Evolutionary conservation across 2,113 vertebrate genomes (phyloP), one percentile per base, ranked within the genome.

Genomic region (Carettochelys insculpta): DNA sequence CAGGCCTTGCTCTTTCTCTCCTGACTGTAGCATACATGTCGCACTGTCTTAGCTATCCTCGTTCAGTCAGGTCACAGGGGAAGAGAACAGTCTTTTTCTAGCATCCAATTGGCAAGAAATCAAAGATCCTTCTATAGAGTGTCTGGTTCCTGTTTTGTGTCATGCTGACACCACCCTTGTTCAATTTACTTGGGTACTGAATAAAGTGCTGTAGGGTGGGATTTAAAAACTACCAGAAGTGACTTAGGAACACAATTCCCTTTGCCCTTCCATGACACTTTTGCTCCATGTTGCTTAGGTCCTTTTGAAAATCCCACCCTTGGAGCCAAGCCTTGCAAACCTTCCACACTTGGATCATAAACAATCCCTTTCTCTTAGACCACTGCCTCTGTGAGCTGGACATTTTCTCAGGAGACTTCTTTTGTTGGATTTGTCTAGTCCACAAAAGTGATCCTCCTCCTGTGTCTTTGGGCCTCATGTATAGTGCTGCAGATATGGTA

Each of bases 1-100:
- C 95, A 87, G 79, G 92, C 86, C 82, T 82, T 91, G 88, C 84
- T 34, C 82, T 94, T 94, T 77, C 94, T 61, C 92, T 93, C 93
- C 54, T 71, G 52, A 31, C 89, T 76, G n/a, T 90, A 95, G 85
- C 85, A 75, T 95, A 90, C 24, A 81, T 53, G 65, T 68, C 78
- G 80, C 25, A 50, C 73, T 45, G 43, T 75, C 73, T n/a, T 41
- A 24, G 10, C 50, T 65, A 17, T 73, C 93, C 86, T 87, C 91
- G 80, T 92, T 91, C 43, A 41, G 53, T 56, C 80, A 52, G 68
- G 65, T 71, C 77, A 50, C 86, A 81, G 34, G 29, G 13, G 52
- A 41, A 48, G 53, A 78, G 54, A 34, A 75, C 1, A 2, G 54
- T 85, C 79, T 92, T 83, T 90, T 92, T 81, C 31, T 43, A 85